A percentile compares a stretch with the other conserved stretches of the same genome.
These are phyloP conservation scores for Drosophila tsacasi DNA, from an alignment of 1,140 invertebrate genomes.

Conservation along the genomic window DNA sequence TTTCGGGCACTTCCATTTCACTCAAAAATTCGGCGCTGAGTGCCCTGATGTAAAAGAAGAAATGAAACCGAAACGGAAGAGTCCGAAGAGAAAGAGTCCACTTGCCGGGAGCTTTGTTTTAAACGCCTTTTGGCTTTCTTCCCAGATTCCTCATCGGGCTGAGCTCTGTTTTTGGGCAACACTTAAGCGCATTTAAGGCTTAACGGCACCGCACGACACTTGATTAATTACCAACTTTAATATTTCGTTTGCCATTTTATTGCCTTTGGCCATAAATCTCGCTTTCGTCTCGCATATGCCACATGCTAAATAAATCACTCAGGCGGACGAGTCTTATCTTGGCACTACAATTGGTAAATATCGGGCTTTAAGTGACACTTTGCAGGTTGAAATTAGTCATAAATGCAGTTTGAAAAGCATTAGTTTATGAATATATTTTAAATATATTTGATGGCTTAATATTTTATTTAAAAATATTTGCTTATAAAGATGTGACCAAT, in stretches of 20 bases:
- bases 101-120: slow-evolving; percentile 62
- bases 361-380: not conserved
- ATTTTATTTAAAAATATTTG: too few species aligned
- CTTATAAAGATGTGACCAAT: too few species aligned
- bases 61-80: not conserved
- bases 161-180: slow-evolving; percentile 20
- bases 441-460: not conserved
- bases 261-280: slow-evolving; percentile 36
- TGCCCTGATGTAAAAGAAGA: slow-evolving; percentile 26
- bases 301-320: slow-evolving; percentile 2
- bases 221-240: slow-evolving; percentile 69
- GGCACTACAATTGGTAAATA: not conserved
- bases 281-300: slow-evolving; percentile 1
- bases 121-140: slow-evolving; percentile 51
- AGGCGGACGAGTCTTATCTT: not conserved
- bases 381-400: slow-evolving; percentile 3
- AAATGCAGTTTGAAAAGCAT: not conserved
- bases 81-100: slow-evolving; percentile 29
- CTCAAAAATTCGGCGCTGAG: slow-evolving; percentile 67
- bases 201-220: slow-evolving; percentile 65
- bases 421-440: not conserved
- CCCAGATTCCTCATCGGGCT: slow-evolving; percentile 28
- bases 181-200: slow-evolving; percentile 73
- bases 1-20: slow-evolving; percentile 71
- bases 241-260: slow-evolving; percentile 42